Percentiles rank a stretch among this genome's conserved stretches.
phyloP scores from a whole-genome alignment of 2,113 vertebrate genomes.

The Rhinopomastus cyanomelas region DNA sequence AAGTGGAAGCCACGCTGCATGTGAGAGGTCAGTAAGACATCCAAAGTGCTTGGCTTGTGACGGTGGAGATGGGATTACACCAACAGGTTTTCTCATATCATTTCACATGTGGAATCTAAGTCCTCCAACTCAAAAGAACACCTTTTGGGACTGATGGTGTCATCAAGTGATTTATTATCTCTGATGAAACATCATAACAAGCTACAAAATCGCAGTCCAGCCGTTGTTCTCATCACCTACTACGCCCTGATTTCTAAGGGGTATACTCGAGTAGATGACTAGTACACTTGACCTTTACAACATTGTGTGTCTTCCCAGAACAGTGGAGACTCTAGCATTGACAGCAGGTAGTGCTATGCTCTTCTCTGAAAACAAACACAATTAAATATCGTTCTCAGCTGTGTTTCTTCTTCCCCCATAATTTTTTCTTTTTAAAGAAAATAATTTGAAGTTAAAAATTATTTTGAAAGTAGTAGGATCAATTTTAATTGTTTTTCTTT shows the following conservation, averaged over 20 bases:
- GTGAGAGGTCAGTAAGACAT: conserved; percentile 63
- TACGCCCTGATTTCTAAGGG: neutral
- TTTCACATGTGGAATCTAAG: neutral
- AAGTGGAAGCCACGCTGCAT: neutral
- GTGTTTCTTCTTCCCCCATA: neutral
- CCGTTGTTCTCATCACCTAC: neutral
- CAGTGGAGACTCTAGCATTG: neutral
- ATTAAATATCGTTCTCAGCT: neutral
- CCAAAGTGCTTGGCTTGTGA: neutral
- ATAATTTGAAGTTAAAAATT: neutral
- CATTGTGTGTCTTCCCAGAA: neutral
- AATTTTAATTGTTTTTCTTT: neutral
- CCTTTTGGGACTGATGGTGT: neutral
- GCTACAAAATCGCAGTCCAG: neutral
- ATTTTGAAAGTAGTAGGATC: neutral
- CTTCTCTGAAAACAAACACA: neutral
- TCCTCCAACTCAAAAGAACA: neutral
- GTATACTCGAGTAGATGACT: no score
- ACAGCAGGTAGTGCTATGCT: neutral
- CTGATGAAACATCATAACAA: neutral
- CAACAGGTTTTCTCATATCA: neutral
- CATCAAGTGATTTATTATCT: neutral
- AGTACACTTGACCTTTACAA: neutral
- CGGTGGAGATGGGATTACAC: neutral
- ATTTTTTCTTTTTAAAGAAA: neutral